Conservation (phyloP, 2,113 vertebrate species). For the Pardalotus punctatus region DNA sequence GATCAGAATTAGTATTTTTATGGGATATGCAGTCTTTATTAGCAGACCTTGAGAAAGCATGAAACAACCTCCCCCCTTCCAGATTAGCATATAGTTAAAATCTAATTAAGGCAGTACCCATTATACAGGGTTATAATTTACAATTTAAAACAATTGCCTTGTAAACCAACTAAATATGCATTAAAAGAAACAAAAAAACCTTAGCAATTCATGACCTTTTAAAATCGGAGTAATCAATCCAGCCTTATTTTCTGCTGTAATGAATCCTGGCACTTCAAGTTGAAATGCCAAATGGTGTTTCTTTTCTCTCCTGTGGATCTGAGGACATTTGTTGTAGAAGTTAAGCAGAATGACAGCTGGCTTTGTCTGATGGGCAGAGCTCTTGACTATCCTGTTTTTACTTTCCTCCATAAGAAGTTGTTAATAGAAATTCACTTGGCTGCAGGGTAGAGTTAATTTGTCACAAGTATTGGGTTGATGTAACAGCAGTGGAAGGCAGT, state of each 20-base stretch:
- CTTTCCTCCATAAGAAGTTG: slow-evolving; percentile 72
- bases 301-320: slow-evolving; percentile 49
- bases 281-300: slow-evolving; percentile 71
- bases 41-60: background rate
- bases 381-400: slow-evolving; percentile 67
- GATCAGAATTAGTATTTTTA: background rate
- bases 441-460: slow-evolving; percentile 77
- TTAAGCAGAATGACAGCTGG: slow-evolving; percentile 75
- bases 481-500: slow-evolving; percentile 72
- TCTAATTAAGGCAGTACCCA: slow-evolving; percentile 28
- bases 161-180: slow-evolving; percentile 52
- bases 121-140: slow-evolving; percentile 50
- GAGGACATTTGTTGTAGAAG: slow-evolving; percentile 68
- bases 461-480: slow-evolving; percentile 70
- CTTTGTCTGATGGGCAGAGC: slow-evolving; percentile 69
- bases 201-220: slow-evolving; percentile 71
- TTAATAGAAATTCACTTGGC: slow-evolving; percentile 78
- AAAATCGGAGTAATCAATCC: slow-evolving; percentile 66
- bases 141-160: slow-evolving; percentile 53
- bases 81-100: slow-evolving; percentile 45
- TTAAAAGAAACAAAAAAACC: slow-evolving; percentile 49
- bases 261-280: slow-evolving; percentile 58
- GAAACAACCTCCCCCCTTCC: background rate
- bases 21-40: background rate
- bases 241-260: slow-evolving; percentile 58